Base-by-base conservation (phyloP, 2,888 invertebrate genomes). In the Tiliacea citrago region DNA sequence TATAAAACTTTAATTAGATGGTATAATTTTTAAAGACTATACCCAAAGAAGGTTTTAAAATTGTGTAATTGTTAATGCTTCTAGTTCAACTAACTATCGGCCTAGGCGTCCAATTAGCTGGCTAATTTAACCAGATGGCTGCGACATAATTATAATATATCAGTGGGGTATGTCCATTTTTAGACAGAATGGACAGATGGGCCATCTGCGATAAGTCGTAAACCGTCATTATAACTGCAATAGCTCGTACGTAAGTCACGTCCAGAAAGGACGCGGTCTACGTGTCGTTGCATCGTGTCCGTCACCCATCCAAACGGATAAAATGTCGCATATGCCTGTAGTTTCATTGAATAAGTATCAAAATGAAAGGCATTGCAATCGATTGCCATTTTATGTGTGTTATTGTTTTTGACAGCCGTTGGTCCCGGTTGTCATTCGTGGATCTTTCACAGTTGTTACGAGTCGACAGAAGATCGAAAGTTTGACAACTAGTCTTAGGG, bases 211-310 rank as follows among this genome's bases (percentile, higher is more conserved):
- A 47, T 57, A 74, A 63, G 9, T 42, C 55, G 42, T 42, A 13
- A 29, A 16, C 57, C 18, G 42, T 60, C 73, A 74, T 42, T 57
- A 42, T n/a, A 57, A 63, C 29, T 49, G 62, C 29, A 29, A 13
- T 57, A 16, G 8, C 51, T 45, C 18, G 57, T 16, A 35, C 57
- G 18, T 58, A 16, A 42, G 57, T 74, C 63, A 75, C 74, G 74
- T 74, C 29, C 45, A 29, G n/a, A 4, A n/a, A 13, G 29, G 39
- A 49, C 49, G 74, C 63, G 62, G 13, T 16, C 45, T 69, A 69
- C 73, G 58, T 73, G 58, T 51, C 49, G n/a, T 47, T 55, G 53
- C 24, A 60, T 51, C 45, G 49, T 35, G 29, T n/a, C n/a, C 29
- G 47, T 60, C 53, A 51, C n/a, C 16, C 42, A 45, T 71, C 29